These are phyloP conservation scores for Macaria notata DNA, from an alignment of 2,888 invertebrate genomes.

Conservation along the genomic window DNA sequence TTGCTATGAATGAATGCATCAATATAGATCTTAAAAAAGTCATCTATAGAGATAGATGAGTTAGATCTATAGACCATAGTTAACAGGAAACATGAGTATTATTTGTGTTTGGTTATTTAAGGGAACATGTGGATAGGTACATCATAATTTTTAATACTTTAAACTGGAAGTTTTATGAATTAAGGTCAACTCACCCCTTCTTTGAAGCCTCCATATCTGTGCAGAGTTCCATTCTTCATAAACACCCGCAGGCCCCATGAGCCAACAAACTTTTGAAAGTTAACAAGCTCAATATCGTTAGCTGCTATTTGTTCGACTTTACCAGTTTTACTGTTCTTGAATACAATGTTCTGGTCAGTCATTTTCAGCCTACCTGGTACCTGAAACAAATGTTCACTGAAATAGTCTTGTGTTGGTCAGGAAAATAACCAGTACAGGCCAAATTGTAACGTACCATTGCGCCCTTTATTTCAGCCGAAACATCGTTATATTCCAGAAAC, in stretches of 20 bases:
- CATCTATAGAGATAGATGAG: too few species aligned
- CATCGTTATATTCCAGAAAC: conserved; percentile 93
- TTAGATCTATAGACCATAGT: too few species aligned
- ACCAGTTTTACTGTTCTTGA: conserved; percentile 98
- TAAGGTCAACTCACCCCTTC: conserved; percentile 84
- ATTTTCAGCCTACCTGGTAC: conserved; percentile 95
- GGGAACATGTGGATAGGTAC: too few species aligned
- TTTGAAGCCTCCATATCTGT: conserved; percentile 97
- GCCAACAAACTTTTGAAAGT: conserved; percentile 96
- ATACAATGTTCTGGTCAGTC: conserved; percentile 93
- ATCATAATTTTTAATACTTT: too few species aligned
- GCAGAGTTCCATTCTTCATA: conserved; percentile 93
- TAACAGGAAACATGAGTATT: too few species aligned
- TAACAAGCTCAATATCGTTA: conserved; percentile 93
- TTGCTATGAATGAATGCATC: too few species aligned
- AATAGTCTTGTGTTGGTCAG: too few species aligned
- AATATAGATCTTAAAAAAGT: too few species aligned
- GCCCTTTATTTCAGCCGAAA: conserved; percentile 92
- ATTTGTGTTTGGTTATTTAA: too few species aligned
- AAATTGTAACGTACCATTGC: conserved; percentile 87
- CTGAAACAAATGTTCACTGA: conserved; percentile 70
- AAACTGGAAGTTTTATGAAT: too few species aligned
- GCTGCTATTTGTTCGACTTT: conserved; percentile 95
- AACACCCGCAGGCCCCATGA: conserved; percentile 95
- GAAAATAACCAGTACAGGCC: neutral